Evolutionary conservation across 2,888 invertebrate genomes (phyloP), one percentile per base, ranked within the genome.

Genomic region (Poecilus cupreus): DNA sequence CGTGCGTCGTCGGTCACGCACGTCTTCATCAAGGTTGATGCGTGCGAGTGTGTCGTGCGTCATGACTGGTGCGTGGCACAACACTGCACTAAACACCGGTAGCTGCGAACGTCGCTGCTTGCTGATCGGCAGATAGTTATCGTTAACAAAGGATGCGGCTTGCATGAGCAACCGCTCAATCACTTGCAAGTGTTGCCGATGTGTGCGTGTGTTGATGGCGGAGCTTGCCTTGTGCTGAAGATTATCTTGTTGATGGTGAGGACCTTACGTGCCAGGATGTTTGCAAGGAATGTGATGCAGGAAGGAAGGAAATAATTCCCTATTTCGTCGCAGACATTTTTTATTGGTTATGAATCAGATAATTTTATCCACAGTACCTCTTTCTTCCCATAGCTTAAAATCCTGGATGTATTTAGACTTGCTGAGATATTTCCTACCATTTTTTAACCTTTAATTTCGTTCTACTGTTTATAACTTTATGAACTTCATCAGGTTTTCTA

Each of bases 151-250:
- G 64, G 64, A 68, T 68, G 64, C 64, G 64, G 32, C 11, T 8
- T 68, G 32, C 64, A 68, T 32, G 64, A 32, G 37, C 64, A 37
- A 68, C 13, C 37, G 64, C 64, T 68, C 64, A 68, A 68, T 68
- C 64, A 68, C 51, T 51, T 51, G 51, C 20, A 51, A 51, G 51
- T 18, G 16, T 13, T n/a, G 3, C n/a, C 43, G 43, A 51, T 18
- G 18, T 51, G 8, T 18, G 51, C 13, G 51, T 51, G 51, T 51
- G 51, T 51, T 51, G 16, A 51, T 51, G 16, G 51, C 4, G 51
- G 10, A 4, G 43, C 43, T 3, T 32, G 32, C 32, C 32, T 16
- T 13, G 18, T 18, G 51, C 51, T 3, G 10, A 18, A n/a, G 51
- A 51, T 51, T 51, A 51, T 51, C 51, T 51, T 51, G 51, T 51